Evolutionary conservation across 2,113 vertebrate genomes (phyloP).

Genomic region (Neotoma lepida): DNA sequence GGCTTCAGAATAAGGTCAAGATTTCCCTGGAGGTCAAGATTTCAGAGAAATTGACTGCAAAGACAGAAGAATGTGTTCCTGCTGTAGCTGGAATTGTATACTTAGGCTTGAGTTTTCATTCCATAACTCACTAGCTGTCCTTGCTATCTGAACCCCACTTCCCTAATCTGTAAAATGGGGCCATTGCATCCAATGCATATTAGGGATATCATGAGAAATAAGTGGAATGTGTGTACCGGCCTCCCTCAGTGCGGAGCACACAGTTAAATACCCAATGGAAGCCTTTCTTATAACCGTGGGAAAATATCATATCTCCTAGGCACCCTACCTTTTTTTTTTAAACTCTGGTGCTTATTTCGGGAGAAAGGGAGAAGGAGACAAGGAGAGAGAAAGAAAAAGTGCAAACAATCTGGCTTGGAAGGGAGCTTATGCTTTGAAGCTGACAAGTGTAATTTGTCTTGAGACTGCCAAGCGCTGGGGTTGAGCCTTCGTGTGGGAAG

Average conservation of each 20-base stretch:
- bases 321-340: background rate
- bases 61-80: background rate
- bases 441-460: conserved; percentile 77
- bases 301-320: conserved; percentile 43
- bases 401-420: conserved; percentile 43
- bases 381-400: conserved; percentile 49
- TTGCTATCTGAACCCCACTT: background rate
- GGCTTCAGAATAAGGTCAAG: background rate
- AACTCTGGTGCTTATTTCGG: conserved; percentile 26
- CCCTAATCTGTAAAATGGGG: conserved; percentile 12
- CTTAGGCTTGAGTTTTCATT: background rate
- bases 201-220: background rate
- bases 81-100: background rate
- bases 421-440: conserved; percentile 70
- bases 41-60: background rate
- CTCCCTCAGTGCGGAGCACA: background rate
- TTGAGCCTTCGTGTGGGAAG: conserved; percentile 65
- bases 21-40: background rate
- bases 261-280: conserved; percentile 13
- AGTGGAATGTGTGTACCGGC: background rate
- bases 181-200: background rate
- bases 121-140: background rate
- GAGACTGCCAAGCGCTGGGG: conserved; percentile 70
- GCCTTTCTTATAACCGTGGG: conserved; percentile 16
- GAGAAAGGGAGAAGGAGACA: background rate